Conservation (phyloP, 2,113 vertebrate species). For the Limnothrissa miodon region DNA sequence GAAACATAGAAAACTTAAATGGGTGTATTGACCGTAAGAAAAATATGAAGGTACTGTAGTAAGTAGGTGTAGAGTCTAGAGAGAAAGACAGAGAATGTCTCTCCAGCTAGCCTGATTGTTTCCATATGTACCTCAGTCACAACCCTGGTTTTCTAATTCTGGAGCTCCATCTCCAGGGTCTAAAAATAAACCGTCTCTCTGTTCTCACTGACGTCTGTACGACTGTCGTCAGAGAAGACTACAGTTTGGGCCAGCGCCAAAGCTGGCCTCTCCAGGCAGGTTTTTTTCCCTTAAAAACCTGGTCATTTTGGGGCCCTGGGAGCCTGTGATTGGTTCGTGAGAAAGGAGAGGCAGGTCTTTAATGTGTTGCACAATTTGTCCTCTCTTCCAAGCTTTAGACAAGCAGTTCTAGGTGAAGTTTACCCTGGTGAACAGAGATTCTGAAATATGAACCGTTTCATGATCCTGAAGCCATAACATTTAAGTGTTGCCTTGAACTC, state of each 20-base stretch:
- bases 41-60: conserved; percentile 14
- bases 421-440: background rate
- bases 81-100: background rate
- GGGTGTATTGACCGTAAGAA: conserved; percentile 13
- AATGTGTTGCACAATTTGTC: background rate
- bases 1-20: too few relatives aligned
- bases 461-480: background rate
- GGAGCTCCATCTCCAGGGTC: conserved; percentile 36
- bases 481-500: background rate
- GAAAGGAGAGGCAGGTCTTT: background rate
- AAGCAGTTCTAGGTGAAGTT: background rate
- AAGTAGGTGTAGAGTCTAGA: background rate
- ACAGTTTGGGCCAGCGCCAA: background rate
- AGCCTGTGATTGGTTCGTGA: background rate
- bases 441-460: background rate
- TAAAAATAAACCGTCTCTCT: conserved; percentile 48
- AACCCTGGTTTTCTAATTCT: conserved; percentile 52
- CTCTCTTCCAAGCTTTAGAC: background rate
- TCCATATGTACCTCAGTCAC: conserved; percentile 45
- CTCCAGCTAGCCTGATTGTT: conserved; percentile 44
- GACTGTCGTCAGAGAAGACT: background rate
- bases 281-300: background rate
- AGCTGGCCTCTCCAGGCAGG: background rate
- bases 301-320: background rate
- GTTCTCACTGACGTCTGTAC: conserved; percentile 37